Conservation (phyloP, 2,113 vertebrate species). For the Gulo gulo region DNA sequence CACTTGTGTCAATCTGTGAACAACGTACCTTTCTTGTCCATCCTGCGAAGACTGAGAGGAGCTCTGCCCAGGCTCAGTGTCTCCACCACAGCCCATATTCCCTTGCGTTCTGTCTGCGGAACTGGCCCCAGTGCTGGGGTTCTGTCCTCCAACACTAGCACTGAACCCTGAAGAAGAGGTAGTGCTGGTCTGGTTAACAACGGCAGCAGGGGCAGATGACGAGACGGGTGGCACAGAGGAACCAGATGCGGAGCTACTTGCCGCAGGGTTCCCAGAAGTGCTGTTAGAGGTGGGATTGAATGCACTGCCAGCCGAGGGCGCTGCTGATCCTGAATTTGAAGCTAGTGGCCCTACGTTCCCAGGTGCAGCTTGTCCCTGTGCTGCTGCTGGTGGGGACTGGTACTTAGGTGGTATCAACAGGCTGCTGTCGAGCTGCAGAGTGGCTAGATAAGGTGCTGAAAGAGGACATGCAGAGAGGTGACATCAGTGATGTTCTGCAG, state of each 20-base stretch:
- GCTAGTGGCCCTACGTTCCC: constrained; percentile 76
- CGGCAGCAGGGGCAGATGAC: constrained; percentile 79
- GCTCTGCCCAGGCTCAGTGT: constrained; percentile 84
- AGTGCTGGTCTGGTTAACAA: constrained; percentile 76
- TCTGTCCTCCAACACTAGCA: constrained; percentile 77
- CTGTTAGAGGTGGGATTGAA: constrained; percentile 81
- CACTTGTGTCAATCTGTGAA: fast-evolving
- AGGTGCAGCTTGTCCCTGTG: constrained; percentile 77
- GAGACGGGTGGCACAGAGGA: constrained; percentile 81
- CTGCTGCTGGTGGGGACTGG: constrained; percentile 82
- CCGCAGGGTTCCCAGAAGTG: constrained; percentile 74
- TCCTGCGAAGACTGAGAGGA: constrained; percentile 82
- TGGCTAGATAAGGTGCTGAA: constrained; percentile 94
- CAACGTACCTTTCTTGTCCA: constrained; percentile 84
- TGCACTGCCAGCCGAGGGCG: constrained; percentile 74
- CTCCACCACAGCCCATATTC: constrained; percentile 75
- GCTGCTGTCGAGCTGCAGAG: constrained; percentile 92
- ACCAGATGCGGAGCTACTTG: constrained; percentile 65
- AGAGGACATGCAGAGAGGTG: neutral
- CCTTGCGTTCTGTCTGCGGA: constrained; percentile 83
- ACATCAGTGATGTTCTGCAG: neutral
- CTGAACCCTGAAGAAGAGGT: constrained; percentile 83
- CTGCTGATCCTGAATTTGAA: constrained; percentile 66
- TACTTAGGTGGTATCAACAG: constrained; percentile 91
- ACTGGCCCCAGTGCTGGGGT: constrained; percentile 75